Evolutionary conservation across 1,140 invertebrate species (phyloP), one percentile per base, ranked within the genome.

Genomic region (Aporrectodea caliginosa): DNA sequence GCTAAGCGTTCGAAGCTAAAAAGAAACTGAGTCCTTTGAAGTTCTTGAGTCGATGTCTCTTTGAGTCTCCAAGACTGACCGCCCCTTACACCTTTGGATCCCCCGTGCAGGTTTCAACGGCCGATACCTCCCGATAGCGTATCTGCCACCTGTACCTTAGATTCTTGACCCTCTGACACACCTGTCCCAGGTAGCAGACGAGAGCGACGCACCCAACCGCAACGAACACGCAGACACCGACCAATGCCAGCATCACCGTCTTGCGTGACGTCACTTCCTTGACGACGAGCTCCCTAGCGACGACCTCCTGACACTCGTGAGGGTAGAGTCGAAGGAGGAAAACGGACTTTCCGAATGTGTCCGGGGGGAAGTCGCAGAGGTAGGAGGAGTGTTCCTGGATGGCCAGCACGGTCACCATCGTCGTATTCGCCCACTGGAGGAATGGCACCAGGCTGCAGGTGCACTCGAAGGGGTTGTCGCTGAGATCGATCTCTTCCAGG

Each of bases 381-480:
- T 76, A 76, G 6, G n/a, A 27, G 1, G 75, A 29, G n/a, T 29
- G 33, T 22, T 30, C 43, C 43, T 76, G 75, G 33, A 68, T 27
- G 75, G 75, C 33, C 32, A 76, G 33, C n/a, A 76, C 35, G 12
- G 75, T 68, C 16, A 77, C 75, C 69, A 35, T 29, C 30, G 76
- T 78, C 0, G 32, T 35, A 68, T 78, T 81, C 1, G 76, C 34
- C 80, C 80, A 81, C 30, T 68, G 76, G 16, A 81, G 76, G 77
- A 73, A 81, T 0, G 69, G 77, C 34, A 43, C 68, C n/a, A 78
- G 12, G 35, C 43, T 43, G 72, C 80, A 81, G 33, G 80, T 74
- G 58, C 80, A 81, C 30, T 78, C 80, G 80, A 72, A 81, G 1
- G 80, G 80, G 29, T 81, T 81, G 80, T 78, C 58, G 43, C 80